These are phyloP conservation scores for Nyctibius bracteatus DNA, from an alignment of 2,113 vertebrate species.

Conservation along the genomic window DNA sequence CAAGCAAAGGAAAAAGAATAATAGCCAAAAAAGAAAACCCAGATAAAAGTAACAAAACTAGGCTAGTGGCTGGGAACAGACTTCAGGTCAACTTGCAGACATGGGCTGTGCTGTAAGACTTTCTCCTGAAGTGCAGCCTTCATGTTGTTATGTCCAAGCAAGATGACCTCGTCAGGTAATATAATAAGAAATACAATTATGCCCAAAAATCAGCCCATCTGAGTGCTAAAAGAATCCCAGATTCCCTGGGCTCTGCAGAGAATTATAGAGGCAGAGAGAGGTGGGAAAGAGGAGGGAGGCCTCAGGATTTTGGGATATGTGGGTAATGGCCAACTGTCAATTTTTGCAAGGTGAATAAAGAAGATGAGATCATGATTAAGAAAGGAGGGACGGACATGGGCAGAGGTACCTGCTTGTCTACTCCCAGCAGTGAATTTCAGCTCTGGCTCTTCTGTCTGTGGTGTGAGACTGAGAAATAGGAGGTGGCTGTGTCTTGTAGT, in stretches of 20 bases:
- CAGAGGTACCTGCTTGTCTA: neutral
- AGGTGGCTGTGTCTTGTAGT: neutral
- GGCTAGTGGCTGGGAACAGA: neutral
- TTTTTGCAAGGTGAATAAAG: neutral
- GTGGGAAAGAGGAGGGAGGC: neutral
- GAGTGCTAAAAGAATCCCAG: neutral
- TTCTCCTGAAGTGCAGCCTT: neutral
- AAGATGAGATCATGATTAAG: neutral
- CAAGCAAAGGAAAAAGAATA: neutral
- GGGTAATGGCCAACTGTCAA: neutral
- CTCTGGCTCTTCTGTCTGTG: neutral
- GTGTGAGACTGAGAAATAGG: neutral
- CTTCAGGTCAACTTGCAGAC: neutral
- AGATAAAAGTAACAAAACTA: neutral
- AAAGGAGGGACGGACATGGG: neutral
- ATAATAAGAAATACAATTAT: neutral
- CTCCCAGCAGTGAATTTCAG: neutral
- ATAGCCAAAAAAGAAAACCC: neutral
- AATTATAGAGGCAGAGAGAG: neutral
- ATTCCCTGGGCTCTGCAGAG: neutral
- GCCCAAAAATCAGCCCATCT: neutral
- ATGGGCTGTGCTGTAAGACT: neutral
- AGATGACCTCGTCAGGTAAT: neutral
- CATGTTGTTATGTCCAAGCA: neutral
- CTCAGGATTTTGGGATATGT: neutral